Percentiles rank a stretch among this genome's conserved stretches.
phyloP scores from a whole-genome alignment of 2,797 vertebrate genomes.

The Anas georgica region DNA sequence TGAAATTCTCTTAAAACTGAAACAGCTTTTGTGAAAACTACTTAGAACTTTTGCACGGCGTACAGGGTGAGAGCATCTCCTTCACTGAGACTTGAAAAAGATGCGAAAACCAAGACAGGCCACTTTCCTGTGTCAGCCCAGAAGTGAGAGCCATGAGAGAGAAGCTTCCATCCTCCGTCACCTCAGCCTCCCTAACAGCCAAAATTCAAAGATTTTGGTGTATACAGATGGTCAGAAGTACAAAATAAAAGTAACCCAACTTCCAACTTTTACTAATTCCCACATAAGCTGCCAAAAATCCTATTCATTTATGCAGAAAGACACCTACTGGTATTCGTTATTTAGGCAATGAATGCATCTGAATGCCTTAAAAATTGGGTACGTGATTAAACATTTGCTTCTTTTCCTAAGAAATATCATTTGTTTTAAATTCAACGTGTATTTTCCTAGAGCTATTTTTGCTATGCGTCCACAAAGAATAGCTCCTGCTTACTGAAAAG shows the following conservation, averaged over 20 bases:
- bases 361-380: neutral
- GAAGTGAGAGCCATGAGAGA: neutral
- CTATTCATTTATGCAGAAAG: neutral
- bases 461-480: neutral
- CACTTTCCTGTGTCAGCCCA: neutral
- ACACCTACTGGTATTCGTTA: neutral
- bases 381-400: neutral
- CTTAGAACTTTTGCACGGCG: neutral
- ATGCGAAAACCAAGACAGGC: neutral
- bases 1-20: neutral
- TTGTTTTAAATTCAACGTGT: neutral
- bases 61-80: neutral
- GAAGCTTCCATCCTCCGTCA: neutral
- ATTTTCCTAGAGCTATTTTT: neutral
- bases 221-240: neutral
- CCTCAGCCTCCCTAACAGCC: neutral
- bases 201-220: neutral
- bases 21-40: neutral
- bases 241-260: neutral
- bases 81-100: neutral
- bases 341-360: neutral
- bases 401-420: neutral
- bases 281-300: neutral
- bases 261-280: neutral
- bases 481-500: neutral